These are phyloP conservation scores for Paramormyrops kingsleyae DNA, from an alignment of 2,113 vertebrate genomes.

Conservation along the genomic window DNA sequence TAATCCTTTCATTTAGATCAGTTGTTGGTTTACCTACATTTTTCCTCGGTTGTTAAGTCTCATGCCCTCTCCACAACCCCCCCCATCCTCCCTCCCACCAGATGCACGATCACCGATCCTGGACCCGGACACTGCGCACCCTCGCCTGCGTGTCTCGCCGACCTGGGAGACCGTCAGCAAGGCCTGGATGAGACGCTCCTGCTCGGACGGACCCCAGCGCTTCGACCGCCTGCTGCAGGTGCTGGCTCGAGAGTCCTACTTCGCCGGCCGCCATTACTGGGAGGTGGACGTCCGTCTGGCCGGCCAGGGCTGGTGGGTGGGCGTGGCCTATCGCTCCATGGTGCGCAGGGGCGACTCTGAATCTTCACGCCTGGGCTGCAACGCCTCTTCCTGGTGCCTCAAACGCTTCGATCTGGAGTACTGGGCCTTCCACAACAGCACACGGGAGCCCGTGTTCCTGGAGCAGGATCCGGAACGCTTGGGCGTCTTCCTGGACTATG, in stretches of 20 bases:
- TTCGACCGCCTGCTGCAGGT: slow-evolving; percentile 61
- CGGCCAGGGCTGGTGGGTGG: slow-evolving; percentile 62
- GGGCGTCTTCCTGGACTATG: slow-evolving; percentile 61
- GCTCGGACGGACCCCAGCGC: slow-evolving; percentile 34
- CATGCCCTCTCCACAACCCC: neutral
- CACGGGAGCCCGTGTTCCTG: slow-evolving; percentile 45
- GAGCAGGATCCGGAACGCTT: slow-evolving; percentile 48
- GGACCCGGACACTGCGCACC: slow-evolving; percentile 54
- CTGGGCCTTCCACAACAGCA: slow-evolving; percentile 66
- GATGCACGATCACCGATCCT: slow-evolving; percentile 59
- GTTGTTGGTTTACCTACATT: neutral
- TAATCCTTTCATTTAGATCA: neutral
- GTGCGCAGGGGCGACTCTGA: slow-evolving; percentile 52
- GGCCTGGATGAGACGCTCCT: slow-evolving; percentile 43
- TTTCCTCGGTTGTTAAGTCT: neutral
- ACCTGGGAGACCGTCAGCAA: slow-evolving; percentile 46
- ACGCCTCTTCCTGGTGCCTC: slow-evolving; percentile 60
- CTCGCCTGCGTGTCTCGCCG: slow-evolving; percentile 47
- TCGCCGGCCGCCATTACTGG: slow-evolving; percentile 65
- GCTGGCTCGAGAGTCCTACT: slow-evolving; percentile 54
- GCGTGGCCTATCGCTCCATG: slow-evolving; percentile 51
- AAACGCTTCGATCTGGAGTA: slow-evolving; percentile 61
- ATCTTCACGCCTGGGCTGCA: slow-evolving; percentile 53
- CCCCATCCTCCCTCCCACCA: neutral
- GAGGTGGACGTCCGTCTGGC: slow-evolving; percentile 58